These are phyloP conservation scores for Andricus curvator DNA, from an alignment of 2,888 invertebrate species.

Conservation along the genomic window DNA sequence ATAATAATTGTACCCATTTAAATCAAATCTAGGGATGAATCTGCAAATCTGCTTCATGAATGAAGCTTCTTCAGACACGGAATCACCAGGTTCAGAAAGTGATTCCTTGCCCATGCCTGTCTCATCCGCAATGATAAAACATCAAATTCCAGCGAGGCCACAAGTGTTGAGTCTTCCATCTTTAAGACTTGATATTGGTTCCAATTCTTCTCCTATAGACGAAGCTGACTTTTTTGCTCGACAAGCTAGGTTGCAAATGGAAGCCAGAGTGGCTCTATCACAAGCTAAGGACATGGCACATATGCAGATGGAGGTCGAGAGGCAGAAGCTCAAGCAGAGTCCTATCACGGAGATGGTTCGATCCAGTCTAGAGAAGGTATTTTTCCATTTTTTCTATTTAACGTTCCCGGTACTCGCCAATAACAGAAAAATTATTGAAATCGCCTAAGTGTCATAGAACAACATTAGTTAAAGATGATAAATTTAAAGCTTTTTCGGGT, in stretches of 20 bases:
- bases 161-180: constrained; percentile 74
- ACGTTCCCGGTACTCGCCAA: too few relatives aligned
- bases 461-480: too few relatives aligned
- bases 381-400: too few relatives aligned
- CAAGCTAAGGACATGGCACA: constrained; percentile 95
- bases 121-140: constrained; percentile 56
- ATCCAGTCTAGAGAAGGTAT: constrained; percentile 87
- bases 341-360: constrained; percentile 93
- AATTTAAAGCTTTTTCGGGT: too few relatives aligned
- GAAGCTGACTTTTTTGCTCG: constrained; percentile 90
- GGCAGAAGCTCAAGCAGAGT: constrained; percentile 86
- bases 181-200: constrained; percentile 68
- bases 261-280: constrained; percentile 91
- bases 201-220: constrained; percentile 73
- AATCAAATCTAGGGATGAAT: constrained; percentile 86
- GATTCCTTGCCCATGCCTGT: constrained; percentile 76
- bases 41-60: constrained; percentile 98
- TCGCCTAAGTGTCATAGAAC: too few relatives aligned
- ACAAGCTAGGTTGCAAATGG: constrained; percentile 90
- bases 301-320: constrained; percentile 92
- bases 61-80: constrained; percentile 91
- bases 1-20: neutral
- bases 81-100: constrained; percentile 87
- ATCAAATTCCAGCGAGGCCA: constrained; percentile 61
- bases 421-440: too few relatives aligned